These are phyloP conservation scores for Psittacula echo DNA, from an alignment of 2,797 vertebrate species.

Conservation along the genomic window DNA sequence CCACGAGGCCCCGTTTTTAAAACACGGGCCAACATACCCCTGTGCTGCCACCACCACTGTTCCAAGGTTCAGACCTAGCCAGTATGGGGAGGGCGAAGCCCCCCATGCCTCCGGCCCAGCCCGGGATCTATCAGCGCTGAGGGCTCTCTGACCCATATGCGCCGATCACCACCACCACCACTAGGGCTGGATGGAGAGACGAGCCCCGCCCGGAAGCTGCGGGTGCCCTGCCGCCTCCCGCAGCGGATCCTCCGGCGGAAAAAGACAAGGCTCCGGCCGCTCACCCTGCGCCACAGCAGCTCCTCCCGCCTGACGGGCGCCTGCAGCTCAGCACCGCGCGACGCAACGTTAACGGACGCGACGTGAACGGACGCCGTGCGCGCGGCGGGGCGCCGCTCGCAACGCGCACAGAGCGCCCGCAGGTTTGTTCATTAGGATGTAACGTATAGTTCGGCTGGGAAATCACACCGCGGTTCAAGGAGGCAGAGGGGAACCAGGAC, in stretches of 20 bases:
- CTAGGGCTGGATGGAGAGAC: accelerated
- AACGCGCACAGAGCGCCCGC: background rate
- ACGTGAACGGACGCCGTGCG: background rate
- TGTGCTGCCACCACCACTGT: background rate
- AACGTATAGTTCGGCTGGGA: background rate
- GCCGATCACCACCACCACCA: background rate
- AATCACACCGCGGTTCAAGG: too few species aligned
- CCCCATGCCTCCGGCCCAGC: accelerated
- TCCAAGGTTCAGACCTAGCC: background rate
- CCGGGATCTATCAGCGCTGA: accelerated
- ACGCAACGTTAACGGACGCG: background rate
- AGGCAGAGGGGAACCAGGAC: background rate
- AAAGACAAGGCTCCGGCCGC: background rate
- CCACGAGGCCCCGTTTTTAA: background rate
- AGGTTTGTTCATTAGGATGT: background rate
- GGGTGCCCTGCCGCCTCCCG: too few species aligned
- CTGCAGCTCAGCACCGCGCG: background rate
- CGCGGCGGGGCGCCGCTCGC: too few species aligned
- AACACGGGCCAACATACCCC: background rate
- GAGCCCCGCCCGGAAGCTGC: too few species aligned
- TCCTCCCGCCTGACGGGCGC: background rate
- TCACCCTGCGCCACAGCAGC: background rate
- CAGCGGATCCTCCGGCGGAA: background rate
- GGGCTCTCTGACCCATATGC: background rate
- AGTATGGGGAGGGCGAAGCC: background rate